Base-by-base conservation (phyloP, 2,797 vertebrate species). In the Scleropages formosus region DNA sequence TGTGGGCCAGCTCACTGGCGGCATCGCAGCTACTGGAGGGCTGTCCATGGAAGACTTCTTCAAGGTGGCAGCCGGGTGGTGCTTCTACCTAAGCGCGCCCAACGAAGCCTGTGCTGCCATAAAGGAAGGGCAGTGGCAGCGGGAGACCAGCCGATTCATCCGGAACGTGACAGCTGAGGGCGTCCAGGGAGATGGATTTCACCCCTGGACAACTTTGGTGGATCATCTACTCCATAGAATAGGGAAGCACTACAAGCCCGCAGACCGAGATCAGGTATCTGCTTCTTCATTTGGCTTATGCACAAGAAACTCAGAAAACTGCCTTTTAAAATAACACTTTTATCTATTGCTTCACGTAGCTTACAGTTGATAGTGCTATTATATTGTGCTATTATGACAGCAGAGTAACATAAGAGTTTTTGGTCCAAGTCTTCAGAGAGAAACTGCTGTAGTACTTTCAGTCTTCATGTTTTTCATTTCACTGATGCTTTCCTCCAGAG, bases 41-140 rank as follows among this genome's bases (percentile, higher is more conserved):
- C 65, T 84, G 0, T 63, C 78, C 56, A 75, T 77, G n/a, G 80
- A 90, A 16, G 87, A 84, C 68, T 92, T 92, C 78, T 72, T 86
- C 12, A 72, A 46, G 20, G 15, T 91, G 0, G 84, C 88, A 1
- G 80, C 87, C 0, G 89, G 89, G 9, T 82, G 78, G 16, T 15
- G 88, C 76, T 81, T 92, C 31, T 91, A 88, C 82, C 87, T 94
- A 9, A 78, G 79, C 0, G 77, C 87, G 10, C 89, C 91, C 0
- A 26, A 0, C 7, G 61, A 72, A 77, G 87, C 84, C 73, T 94
- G 93, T 70, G 8, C 4, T 0, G 84, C 84, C 0, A 51, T 82
- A 1, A 71, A 1, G 0, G 80, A 82, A 49, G 89, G 84, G n/a
- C 80, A 0, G 24, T 93, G 91, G 93, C 76, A 58, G 13, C 68